A percentile compares a stretch with the other conserved stretches of the same genome.
Conservation (phyloP, 2,113 vertebrate species). For the Mesitornis unicolor region DNA sequence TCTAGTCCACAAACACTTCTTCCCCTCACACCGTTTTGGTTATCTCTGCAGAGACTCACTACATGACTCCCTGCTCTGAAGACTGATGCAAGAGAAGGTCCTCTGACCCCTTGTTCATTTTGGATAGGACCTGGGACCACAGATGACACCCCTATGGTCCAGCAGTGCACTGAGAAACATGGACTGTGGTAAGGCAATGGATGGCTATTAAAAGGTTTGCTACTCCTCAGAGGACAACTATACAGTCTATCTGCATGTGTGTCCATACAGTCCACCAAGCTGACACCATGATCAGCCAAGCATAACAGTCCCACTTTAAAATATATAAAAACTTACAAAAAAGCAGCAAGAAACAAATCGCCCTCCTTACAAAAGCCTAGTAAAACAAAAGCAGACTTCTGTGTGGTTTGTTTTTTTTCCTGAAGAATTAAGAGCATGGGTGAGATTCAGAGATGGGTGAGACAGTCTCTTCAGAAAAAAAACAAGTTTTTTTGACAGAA, state of each 20-base stretch:
- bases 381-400: not conserved
- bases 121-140: not conserved
- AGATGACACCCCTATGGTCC: not conserved
- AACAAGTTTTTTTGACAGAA: slow-evolving; percentile 3
- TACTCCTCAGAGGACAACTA: not conserved
- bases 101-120: not conserved
- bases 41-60: not conserved
- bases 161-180: not conserved
- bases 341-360: not conserved
- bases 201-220: not conserved
- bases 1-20: not conserved
- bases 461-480: not conserved
- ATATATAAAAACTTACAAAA: not conserved
- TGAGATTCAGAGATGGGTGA: not conserved
- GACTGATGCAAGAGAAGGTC: not conserved
- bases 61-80: not conserved
- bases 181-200: fast-evolving
- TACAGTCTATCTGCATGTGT: fast-evolving
- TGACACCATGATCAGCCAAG: not conserved
- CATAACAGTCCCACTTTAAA: not conserved
- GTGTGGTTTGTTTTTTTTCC: slow-evolving; percentile 6
- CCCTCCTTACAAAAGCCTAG: not conserved
- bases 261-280: not conserved
- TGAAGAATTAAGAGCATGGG: not conserved
- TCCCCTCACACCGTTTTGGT: not conserved